Evolutionary conservation across 2,888 invertebrate species (phyloP).

Genomic region (Sycophila texana): DNA sequence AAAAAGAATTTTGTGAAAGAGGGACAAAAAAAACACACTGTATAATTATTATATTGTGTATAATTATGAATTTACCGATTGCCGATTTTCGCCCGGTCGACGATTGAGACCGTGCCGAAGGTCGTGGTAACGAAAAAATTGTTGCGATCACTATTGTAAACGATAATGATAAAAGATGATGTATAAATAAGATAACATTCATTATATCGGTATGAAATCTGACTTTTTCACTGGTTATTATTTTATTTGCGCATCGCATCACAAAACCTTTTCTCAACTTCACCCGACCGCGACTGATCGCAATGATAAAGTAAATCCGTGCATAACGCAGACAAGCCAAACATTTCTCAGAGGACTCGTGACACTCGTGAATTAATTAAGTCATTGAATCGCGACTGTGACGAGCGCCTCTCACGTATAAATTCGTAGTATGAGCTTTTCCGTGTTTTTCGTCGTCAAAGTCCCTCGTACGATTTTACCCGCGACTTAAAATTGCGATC

Average conservation of each 20-base stretch:
- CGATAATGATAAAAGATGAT: constrained; percentile 69
- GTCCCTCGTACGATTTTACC: constrained; percentile 43
- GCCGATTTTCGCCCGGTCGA: constrained; percentile 52
- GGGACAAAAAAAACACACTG: constrained; percentile 60
- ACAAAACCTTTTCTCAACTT: constrained; percentile 51
- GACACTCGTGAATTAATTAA: constrained; percentile 29
- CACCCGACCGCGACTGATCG: constrained; percentile 33
- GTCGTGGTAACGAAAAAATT: constrained; percentile 61
- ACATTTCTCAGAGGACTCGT: constrained; percentile 6
- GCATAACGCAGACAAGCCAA: not conserved
- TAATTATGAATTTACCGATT: constrained; percentile 60
- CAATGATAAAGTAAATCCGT: constrained; percentile 44
- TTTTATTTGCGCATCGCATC: constrained; percentile 70
- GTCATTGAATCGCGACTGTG: constrained; percentile 38
- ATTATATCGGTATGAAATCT: constrained; percentile 74
- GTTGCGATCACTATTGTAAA: constrained; percentile 67
- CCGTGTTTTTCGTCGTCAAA: constrained; percentile 24
- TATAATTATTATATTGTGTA: constrained; percentile 71
- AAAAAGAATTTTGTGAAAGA: constrained; percentile 52
- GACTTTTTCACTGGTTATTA: constrained; percentile 69
- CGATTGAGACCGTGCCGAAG: constrained; percentile 57
- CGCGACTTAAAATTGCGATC: constrained; percentile 14
- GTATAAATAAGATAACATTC: constrained; percentile 74
- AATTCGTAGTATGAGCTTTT: not conserved
- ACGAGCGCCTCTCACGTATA: not conserved